Evolutionary conservation across 2,797 vertebrate genomes (phyloP), one percentile per base, ranked within the genome.

Genomic region (Rhinophrynus dorsalis): DNA sequence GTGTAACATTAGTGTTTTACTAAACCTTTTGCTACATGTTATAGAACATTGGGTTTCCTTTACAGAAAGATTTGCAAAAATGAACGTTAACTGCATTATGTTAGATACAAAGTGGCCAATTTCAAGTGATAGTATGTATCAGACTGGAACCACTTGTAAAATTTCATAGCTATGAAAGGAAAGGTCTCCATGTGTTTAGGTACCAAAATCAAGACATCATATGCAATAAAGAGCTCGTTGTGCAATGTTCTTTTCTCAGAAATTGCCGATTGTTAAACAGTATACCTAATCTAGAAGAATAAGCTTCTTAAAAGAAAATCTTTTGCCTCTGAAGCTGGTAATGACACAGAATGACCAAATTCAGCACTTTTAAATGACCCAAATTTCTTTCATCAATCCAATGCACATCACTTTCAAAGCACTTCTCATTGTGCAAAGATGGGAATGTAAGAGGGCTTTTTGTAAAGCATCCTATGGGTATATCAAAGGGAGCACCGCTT

Each of bases 331-430:
- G 24, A 45, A 40, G 66, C 32, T 26, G 13, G 47, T 68, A 68
- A 68, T 59, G 55, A 42, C 44, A 54, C 15, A 47, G 50, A 59
- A 50, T 55, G 59, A 47, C 68, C 58, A 56, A 27, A 56, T 45
- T 56, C 40, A 4, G 2, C 52, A 27, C 48, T 55, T 27, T 30
- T 29, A 70, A 62, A 70, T 63, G 58, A 62, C 58, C 58, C 50
- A 47, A 51, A 70, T 70, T 70, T 54, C 18, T 56, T 62, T 70
- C 59, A 70, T 62, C 68, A 61, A 33, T 21, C 37, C 3, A 32
- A 38, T 47, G 32, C 47, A 26, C 52, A 32, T n/a, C 18, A 29
- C 38, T 69, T 69, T 54, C 47, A 62, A 70, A 63, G 50, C 23
- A 5, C 23, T 37, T 63, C 37, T 37, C 15, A 35, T 50, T 55